A percentile compares a stretch with the other conserved stretches of the same genome.
Evolutionary conservation across 1,140 invertebrate genomes (phyloP).

Genomic region (Anastrepha ludens): DNA sequence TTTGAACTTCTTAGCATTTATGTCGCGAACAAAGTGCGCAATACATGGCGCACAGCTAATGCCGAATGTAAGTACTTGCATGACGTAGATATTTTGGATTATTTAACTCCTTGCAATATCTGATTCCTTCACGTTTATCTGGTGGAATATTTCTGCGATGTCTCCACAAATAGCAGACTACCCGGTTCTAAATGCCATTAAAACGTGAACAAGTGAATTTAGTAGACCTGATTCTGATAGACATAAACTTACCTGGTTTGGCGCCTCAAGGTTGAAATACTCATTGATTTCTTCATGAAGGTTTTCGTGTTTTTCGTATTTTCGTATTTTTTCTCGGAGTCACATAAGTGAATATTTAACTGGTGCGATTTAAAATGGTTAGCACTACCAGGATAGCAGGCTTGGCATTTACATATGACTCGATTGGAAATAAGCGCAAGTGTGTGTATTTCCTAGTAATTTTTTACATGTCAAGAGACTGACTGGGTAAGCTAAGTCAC

Average conservation of each 20-base stretch:
- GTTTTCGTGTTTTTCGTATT: too few species aligned
- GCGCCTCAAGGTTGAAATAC: constrained; percentile 54
- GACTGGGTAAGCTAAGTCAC: too few species aligned
- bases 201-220: too few species aligned
- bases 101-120: constrained; percentile 61
- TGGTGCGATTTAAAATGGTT: too few species aligned
- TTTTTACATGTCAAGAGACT: too few species aligned
- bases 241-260: too few species aligned
- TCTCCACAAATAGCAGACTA: neutral
- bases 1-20: constrained; percentile 58
- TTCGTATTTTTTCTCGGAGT: neutral
- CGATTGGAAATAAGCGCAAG: neutral
- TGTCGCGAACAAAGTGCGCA: constrained; percentile 62
- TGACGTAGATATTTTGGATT: neutral
- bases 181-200: constrained; percentile 59
- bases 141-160: too few species aligned
- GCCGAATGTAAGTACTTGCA: too few species aligned
- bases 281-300: neutral
- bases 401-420: neutral
- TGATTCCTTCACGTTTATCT: constrained; percentile 64
- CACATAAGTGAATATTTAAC: too few species aligned
- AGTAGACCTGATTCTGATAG: too few species aligned
- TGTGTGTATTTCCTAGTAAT: neutral
- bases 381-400: neutral
- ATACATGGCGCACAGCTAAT: neutral